A percentile compares a stretch with the other conserved stretches of the same genome.
These are phyloP conservation scores for Cheilosia impressa DNA, from an alignment of 2,888 invertebrate genomes.

Conservation along the genomic window DNA sequence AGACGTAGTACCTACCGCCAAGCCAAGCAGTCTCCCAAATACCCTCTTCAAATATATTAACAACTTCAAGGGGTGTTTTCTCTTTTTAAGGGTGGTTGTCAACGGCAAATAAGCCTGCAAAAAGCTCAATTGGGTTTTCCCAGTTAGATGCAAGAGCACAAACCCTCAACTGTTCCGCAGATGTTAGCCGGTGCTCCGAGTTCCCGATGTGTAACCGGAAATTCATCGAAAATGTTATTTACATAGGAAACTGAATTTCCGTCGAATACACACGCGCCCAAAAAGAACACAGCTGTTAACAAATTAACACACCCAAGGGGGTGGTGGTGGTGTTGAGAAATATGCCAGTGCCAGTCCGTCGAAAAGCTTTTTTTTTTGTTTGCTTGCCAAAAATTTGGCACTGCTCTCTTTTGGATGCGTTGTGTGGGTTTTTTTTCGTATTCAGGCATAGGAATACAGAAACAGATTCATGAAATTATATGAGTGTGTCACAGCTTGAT, in stretches of 20 bases:
- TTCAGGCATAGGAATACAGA: background rate
- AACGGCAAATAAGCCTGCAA: background rate
- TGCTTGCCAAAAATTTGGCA: constrained; percentile 11
- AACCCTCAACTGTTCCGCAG: background rate
- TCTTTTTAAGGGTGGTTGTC: background rate
- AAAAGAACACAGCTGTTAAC: constrained; percentile 8
- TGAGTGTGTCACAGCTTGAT: background rate
- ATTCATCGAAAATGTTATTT: constrained; percentile 16
- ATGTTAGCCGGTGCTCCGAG: background rate
- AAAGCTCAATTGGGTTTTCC: constrained; percentile 2
- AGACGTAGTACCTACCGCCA: constrained; percentile 31
- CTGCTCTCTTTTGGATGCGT: constrained; percentile 18
- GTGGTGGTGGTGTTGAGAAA: background rate
- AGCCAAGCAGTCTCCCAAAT: constrained; percentile 12
- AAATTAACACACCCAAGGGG: background rate
- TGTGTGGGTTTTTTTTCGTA: constrained; percentile 3
- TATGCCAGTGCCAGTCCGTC: background rate
- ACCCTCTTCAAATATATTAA: background rate
- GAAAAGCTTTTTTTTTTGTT: constrained; percentile 7
- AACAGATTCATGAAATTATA: background rate
- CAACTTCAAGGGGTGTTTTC: background rate
- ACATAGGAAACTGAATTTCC: background rate
- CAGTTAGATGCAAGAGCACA: background rate
- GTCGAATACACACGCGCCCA: background rate
- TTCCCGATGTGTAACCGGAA: constrained; percentile 23